These are phyloP conservation scores for Balaenoptera acutorostrata DNA, from an alignment of 2,113 vertebrate species.

Conservation along the genomic window DNA sequence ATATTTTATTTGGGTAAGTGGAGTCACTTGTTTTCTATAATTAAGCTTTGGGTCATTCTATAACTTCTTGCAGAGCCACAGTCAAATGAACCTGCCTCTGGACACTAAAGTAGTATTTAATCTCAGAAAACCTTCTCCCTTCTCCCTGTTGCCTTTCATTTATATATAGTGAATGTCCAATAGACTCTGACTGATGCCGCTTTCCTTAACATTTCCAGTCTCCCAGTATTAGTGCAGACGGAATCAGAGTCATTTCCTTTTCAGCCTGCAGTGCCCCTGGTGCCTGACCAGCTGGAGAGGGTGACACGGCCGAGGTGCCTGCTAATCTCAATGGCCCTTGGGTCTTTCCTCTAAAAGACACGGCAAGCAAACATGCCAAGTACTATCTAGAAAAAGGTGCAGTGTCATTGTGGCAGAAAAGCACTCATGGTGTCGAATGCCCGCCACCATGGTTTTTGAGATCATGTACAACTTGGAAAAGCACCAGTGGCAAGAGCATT, in stretches of 20 bases:
- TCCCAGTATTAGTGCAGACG: conserved; percentile 37
- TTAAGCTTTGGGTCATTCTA: not conserved
- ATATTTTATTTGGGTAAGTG: not conserved
- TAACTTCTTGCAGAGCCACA: not conserved
- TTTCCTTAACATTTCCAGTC: conserved; percentile 51
- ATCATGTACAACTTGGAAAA: conserved; percentile 70
- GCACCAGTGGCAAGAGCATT: conserved; percentile 84
- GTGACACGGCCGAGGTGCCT: conserved; percentile 39
- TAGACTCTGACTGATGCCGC: conserved; percentile 42
- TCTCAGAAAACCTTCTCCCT: not conserved
- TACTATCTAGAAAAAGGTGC: conserved; percentile 66
- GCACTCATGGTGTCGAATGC: conserved; percentile 55
- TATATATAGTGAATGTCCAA: not conserved
- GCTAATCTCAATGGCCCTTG: conserved; percentile 69
- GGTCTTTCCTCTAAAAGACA: conserved; percentile 76
- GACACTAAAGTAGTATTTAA: not conserved
- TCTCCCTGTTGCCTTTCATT: not conserved
- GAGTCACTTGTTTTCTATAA: not conserved
- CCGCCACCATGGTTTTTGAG: conserved; percentile 66
- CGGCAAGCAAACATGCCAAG: conserved; percentile 77
- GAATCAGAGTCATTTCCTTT: conserved; percentile 59
- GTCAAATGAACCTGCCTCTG: not conserved
- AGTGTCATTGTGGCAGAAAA: conserved; percentile 63
- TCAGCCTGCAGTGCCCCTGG: conserved; percentile 6
- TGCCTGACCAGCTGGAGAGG: conserved; percentile 35